These are phyloP conservation scores for Globodera rostochiensis DNA, from an alignment of 1,140 invertebrate genomes.

Conservation along the genomic window DNA sequence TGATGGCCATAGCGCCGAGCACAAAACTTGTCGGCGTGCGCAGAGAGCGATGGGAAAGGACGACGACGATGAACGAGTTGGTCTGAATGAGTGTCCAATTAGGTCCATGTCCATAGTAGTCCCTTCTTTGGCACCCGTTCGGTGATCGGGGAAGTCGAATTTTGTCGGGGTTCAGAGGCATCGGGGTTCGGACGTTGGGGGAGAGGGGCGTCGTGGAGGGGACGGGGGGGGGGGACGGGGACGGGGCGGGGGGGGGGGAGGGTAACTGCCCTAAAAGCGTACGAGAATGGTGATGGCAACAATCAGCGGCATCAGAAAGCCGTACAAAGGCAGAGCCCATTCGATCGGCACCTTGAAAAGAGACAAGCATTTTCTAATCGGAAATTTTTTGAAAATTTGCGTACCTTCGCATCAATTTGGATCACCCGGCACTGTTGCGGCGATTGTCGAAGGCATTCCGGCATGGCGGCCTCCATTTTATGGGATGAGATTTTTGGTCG, in stretches of 20 bases:
- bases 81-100: constrained; percentile 67
- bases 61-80: constrained; percentile 82
- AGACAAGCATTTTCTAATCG: neutral
- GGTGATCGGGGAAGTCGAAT: too few species aligned
- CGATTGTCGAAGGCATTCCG: constrained; percentile 21
- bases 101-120: too few species aligned
- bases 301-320: constrained; percentile 68
- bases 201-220: neutral
- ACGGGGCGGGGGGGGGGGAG: neutral
- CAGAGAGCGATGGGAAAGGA: constrained; percentile 73
- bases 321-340: constrained; percentile 62
- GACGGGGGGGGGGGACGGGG: too few species aligned
- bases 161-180: too few species aligned
- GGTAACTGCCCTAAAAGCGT: neutral
- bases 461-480: neutral
- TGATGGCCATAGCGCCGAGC: constrained; percentile 82
- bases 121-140: too few species aligned
- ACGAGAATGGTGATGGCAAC: constrained; percentile 78
- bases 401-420: neutral
- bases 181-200: too few species aligned
- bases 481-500: too few species aligned
- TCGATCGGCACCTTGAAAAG: constrained; percentile 56
- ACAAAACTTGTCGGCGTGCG: constrained; percentile 75
- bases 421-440: constrained; percentile 18
- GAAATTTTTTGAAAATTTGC: neutral